Base-by-base conservation (phyloP, 92 coral and sea anemone species). In the Epizoanthus illoricatus region DNA sequence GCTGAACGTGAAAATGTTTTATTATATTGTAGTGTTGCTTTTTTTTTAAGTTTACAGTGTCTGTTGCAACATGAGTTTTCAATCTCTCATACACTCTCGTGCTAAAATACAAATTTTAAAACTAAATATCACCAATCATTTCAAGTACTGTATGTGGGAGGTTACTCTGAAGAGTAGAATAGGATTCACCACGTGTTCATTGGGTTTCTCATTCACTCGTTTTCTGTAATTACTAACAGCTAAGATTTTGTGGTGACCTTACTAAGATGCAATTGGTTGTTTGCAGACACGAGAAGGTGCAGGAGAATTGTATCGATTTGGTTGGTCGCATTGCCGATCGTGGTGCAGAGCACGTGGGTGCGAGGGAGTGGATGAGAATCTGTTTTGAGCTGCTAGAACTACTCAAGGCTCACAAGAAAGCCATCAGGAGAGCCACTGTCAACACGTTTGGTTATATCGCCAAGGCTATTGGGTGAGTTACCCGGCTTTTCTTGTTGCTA, bases 291-390 rank as follows among this genome's bases (percentile, higher is more conserved):
- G 99, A 94, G 80, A 97, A 94, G 75, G 98, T 94, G 18, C 98
- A 97, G 71, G 99, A 97, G 83, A 97, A 97, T 85, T 96, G 99
- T 57, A 96, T 96, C 75, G 99, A 96, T 71, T 86, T 96, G 74
- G 99, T 96, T 58, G 99, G 99, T 19, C 94, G 99, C 71, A 96
- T 96, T 56, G 99, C 99, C 61, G 99, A 96, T 92, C 97, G 99
- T 63, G 99, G 99, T 52, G 99, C 99, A 2, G 99, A 96, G 72
- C 99, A 96, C 86, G 99, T 96, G 18, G 97, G 97, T 20, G 99
- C 99, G 17, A 90, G 99, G 76, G 99, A 96, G 74, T 96, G 99
- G 99, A 96, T 96, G 99, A 90, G 99, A 80, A 96, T 96, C 72
- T 96, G 99, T 57, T 96, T 96, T 75, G 99, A 96, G 86, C 79